These are phyloP conservation scores for Ophion obscuratus DNA, from an alignment of 2,888 invertebrate genomes.

Conservation along the genomic window DNA sequence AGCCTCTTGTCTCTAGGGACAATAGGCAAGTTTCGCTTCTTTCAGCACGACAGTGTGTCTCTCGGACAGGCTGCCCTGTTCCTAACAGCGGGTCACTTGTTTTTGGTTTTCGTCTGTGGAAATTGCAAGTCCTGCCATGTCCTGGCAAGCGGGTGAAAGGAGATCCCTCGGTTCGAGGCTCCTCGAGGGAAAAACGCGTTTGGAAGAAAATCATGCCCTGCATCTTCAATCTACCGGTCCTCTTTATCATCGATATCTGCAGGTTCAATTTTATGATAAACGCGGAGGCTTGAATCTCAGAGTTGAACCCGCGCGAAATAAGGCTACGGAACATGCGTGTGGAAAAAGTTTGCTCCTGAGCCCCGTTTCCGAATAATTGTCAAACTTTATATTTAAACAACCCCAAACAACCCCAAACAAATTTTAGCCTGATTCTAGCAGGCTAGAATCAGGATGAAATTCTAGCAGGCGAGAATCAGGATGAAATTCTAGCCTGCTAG, in stretches of 20 bases:
- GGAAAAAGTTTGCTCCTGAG: too few relatives aligned
- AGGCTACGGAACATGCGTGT: too few relatives aligned
- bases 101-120: neutral
- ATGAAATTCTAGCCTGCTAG: too few relatives aligned
- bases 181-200: neutral
- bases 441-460: too few relatives aligned
- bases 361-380: too few relatives aligned
- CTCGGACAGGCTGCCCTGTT: neutral
- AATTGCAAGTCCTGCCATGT: constrained; percentile 10
- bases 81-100: constrained; percentile 40
- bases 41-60: neutral
- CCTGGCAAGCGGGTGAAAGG: neutral
- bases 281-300: neutral
- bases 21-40: neutral
- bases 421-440: too few relatives aligned
- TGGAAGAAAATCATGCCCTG: neutral
- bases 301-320: too few relatives aligned
- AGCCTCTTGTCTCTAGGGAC: constrained; percentile 52
- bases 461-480: too few relatives aligned
- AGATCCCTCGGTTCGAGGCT: neutral
- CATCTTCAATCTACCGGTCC: neutral
- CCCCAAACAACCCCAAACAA: too few relatives aligned
- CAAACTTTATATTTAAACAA: too few relatives aligned
- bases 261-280: too few relatives aligned
- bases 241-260: too few relatives aligned